Evolutionary conservation across 2,113 vertebrate genomes (phyloP), one percentile per base, ranked within the genome.

Genomic region (Euleptes europaea): DNA sequence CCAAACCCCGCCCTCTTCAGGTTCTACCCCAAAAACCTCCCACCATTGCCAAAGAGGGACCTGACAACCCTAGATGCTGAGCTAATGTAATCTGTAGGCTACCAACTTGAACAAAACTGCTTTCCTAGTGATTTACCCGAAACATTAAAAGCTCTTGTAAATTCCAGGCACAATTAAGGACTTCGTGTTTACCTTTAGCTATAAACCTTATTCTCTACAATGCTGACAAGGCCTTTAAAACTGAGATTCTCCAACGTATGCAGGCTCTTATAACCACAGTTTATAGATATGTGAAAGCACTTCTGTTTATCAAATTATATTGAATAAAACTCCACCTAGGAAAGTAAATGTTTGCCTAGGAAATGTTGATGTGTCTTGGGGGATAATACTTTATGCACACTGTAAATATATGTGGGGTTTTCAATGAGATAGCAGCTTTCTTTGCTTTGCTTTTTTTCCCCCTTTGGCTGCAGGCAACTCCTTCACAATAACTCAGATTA

Each of bases 401-500:
- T 0, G 0, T 0, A 0, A 38, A 63, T 78, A 77, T 1, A 0
- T 0, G 31, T 0, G 10, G 47, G 0, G 0, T 76, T 17, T 38
- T 74, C 44, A 35, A 40, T 1, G 11, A 80, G 40, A 44, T 80
- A 76, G 40, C 33, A 33, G 31, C 11, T 51, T 86, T n/a, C 47
- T 67, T 23, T 12, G 8, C 4, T 49, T n/a, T 66, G 26, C 15
- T 66, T 77, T 7, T 47, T 4, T 7, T 69, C 67, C n/a, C 23
- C 3, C 66, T 38, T 83, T 51, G 3, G 69, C 67, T 74, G 63
- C 74, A 81, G 69, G 57, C 31, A 72, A 85, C 2, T 3, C 63
- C 47, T 89, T 51, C n/a, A 0, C 3, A 5, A 42, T 21, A 91
- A 78, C 1, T 63, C 83, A 0, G 1, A 12, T 44, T 44, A 72